phyloP scores from a whole-genome alignment of 2,797 vertebrate genomes.

The Lophius americanus region DNA sequence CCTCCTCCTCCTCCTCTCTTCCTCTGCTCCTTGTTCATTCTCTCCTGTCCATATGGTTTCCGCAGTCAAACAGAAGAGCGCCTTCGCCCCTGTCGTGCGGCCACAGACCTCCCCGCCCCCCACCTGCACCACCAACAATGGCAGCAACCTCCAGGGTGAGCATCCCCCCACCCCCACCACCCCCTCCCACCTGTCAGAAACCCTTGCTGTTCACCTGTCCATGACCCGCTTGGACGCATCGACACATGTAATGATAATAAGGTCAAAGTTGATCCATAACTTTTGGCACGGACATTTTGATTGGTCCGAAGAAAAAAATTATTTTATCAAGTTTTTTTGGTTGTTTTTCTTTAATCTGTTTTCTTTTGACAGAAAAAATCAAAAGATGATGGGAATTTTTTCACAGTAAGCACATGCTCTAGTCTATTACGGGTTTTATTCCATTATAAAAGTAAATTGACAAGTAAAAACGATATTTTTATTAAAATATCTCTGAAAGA shows the following conservation, averaged over 20 bases:
- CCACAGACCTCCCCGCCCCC: constrained; percentile 92
- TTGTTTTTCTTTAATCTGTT: no score
- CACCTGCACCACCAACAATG: constrained; percentile 92
- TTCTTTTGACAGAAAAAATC: no score
- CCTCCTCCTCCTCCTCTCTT: constrained; percentile 59
- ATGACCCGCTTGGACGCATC: constrained; percentile 2
- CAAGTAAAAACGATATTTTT: no score
- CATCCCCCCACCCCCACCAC: constrained; percentile 69
- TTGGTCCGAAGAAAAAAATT: background rate
- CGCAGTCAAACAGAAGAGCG: constrained; percentile 89
- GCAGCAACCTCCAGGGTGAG: constrained; percentile 91
- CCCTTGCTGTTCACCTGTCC: constrained; percentile 40
- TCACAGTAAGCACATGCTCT: no score
- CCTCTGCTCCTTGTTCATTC: constrained; percentile 87
- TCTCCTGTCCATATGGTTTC: constrained; percentile 96
- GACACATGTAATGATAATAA: constrained; percentile 26
- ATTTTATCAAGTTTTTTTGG: no score
- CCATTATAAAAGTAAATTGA: no score
- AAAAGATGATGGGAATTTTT: no score
- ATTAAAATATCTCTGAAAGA: no score
- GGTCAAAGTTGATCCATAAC: constrained; percentile 88
- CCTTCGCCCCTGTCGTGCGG: constrained; percentile 91
- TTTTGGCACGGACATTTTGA: constrained; percentile 23
- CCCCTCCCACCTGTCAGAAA: constrained; percentile 59
- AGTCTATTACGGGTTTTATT: no score